phyloP scores from a whole-genome alignment of 2,797 vertebrate genomes.

The Pelodytes ibericus region DNA sequence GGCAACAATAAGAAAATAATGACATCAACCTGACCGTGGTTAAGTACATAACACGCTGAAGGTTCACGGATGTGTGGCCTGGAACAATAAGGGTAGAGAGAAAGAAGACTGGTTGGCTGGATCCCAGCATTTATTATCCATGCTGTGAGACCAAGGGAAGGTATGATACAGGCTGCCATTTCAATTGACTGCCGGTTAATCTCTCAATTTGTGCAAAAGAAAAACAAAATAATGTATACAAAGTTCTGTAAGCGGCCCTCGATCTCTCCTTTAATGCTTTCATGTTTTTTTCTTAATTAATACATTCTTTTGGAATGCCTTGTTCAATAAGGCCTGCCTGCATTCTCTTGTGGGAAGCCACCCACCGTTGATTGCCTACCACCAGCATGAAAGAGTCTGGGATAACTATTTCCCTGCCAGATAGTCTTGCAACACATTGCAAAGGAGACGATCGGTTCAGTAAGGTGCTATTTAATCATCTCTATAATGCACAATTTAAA shows the following conservation, averaged over 20 bases:
- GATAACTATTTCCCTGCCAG: conserved; percentile 29
- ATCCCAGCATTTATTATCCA: conserved; percentile 85
- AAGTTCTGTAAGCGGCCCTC: conserved; percentile 48
- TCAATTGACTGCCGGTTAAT: conserved; percentile 87
- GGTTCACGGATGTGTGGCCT: conserved; percentile 87
- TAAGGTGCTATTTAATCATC: conserved; percentile 24
- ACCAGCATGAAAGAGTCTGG: conserved; percentile 48
- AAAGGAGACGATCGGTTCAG: conserved; percentile 1
- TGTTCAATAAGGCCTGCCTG: conserved; percentile 28
- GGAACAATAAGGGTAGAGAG: conserved; percentile 83
- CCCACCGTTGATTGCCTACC: conserved; percentile 51
- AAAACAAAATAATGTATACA: conserved; percentile 58
- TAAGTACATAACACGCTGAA: conserved; percentile 90
- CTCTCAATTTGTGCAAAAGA: conserved; percentile 79
- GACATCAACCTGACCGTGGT: conserved; percentile 89
- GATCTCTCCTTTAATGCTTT: conserved; percentile 74
- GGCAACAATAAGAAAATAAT: conserved; percentile 90
- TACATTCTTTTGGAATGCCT: conserved; percentile 49
- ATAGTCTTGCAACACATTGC: conserved; percentile 13
- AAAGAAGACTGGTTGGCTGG: conserved; percentile 75
- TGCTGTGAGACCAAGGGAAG: conserved; percentile 82
- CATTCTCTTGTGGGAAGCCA: conserved; percentile 46
- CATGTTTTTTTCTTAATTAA: conserved; percentile 57
- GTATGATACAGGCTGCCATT: conserved; percentile 82
- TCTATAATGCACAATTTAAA: conserved; percentile 16